Conservation (phyloP, 1,140 invertebrate species). For the Magallana ariakensis region DNA sequence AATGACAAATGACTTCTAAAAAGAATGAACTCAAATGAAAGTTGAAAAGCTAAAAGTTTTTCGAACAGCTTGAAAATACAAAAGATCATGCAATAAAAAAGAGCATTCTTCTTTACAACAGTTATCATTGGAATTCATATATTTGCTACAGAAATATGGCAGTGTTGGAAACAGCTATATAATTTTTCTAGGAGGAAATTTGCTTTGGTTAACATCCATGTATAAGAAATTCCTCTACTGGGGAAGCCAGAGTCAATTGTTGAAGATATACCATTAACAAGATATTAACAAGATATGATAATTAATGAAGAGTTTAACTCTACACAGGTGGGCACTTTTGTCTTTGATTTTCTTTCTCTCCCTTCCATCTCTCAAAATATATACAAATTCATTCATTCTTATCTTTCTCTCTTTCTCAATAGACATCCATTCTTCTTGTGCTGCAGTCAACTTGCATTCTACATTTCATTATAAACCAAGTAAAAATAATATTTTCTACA, state of each 20-base stretch:
- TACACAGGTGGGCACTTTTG: slow-evolving; percentile 2
- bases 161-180: not conserved
- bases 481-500: too few relatives aligned
- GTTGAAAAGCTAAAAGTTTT: slow-evolving; percentile 24
- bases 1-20: slow-evolving; percentile 30
- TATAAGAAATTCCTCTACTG: too few relatives aligned
- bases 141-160: not conserved
- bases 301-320: slow-evolving; percentile 5
- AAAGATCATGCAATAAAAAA: not conserved
- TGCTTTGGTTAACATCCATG: not conserved
- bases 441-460: too few relatives aligned
- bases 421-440: not conserved
- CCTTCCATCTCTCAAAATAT: not conserved
- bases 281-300: too few relatives aligned
- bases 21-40: not conserved
- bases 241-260: too few relatives aligned
- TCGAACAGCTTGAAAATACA: slow-evolving; percentile 17
- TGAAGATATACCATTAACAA: too few relatives aligned
- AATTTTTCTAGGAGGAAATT: not conserved
- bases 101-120: not conserved
- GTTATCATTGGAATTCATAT: slow-evolving; percentile 25
- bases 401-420: not conserved
- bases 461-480: too few relatives aligned
- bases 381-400: not conserved
- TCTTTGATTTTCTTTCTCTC: not conserved